Evolutionary conservation across 2,797 vertebrate genomes (phyloP).

Genomic region (Gouania willdenowi): DNA sequence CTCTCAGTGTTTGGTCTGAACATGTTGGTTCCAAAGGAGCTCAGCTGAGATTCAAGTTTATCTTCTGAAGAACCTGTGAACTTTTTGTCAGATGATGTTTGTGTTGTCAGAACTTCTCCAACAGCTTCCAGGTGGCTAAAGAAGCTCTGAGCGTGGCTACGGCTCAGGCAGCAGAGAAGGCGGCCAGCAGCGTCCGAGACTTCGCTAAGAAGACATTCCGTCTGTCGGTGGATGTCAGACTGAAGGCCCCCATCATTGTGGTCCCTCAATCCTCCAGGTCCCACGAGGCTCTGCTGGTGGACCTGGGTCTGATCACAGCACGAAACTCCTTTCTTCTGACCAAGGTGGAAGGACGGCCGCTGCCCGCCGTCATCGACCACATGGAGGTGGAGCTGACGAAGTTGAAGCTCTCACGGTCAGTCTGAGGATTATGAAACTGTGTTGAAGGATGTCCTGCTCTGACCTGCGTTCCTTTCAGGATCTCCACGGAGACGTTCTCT

Average conservation of each 20-base stretch:
- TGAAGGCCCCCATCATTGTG: constrained; percentile 92
- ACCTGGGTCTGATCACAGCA: constrained; percentile 89
- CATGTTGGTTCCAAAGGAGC: no score
- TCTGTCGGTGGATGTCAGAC: constrained; percentile 79
- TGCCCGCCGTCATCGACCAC: constrained; percentile 86
- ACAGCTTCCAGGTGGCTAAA: constrained; percentile 80
- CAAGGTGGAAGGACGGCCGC: constrained; percentile 60
- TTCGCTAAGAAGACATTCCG: constrained; percentile 91
- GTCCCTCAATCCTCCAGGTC: constrained; percentile 90
- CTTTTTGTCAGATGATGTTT: no score
- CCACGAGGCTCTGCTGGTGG: constrained; percentile 80
- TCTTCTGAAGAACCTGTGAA: no score
- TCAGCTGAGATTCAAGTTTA: no score
- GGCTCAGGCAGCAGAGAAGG: constrained; percentile 89
- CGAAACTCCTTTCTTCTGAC: constrained; percentile 70
- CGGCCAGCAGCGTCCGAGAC: constrained; percentile 87
- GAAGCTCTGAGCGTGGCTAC: constrained; percentile 86
- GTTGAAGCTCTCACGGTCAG: constrained; percentile 88
- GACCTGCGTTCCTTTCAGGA: constrained; percentile 28
- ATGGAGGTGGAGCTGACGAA: constrained; percentile 86
- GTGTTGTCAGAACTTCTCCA: constrained; percentile 46
- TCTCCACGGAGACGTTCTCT: constrained; percentile 18
- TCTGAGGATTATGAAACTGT: no score
- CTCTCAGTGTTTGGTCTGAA: no score
- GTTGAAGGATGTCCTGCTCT: neutral